A percentile compares a stretch with the other conserved stretches of the same genome.
Evolutionary conservation across 2,797 vertebrate genomes (phyloP).

Genomic region (Schizothorax lantsangensis): DNA sequence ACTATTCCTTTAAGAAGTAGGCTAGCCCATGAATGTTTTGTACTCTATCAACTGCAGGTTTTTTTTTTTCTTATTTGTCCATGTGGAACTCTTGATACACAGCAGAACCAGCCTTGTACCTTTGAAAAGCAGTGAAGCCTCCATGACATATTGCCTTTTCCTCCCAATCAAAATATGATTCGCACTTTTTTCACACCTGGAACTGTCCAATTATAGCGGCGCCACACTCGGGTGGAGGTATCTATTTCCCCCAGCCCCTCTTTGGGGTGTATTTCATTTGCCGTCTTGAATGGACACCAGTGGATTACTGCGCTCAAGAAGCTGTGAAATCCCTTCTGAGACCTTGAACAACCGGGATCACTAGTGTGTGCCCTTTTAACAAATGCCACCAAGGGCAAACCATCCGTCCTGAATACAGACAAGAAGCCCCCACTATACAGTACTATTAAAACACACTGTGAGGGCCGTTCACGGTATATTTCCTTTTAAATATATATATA

Average conservation of each 20-base stretch:
- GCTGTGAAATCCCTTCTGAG: conserved; percentile 79
- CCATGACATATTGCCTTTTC: conserved; percentile 45
- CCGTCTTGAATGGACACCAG: conserved; percentile 75
- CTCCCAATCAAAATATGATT: conserved; percentile 43
- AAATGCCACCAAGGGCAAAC: conserved; percentile 66
- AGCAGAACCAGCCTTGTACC: conserved; percentile 25
- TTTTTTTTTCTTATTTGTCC: background rate
- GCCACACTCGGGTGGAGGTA: conserved; percentile 56
- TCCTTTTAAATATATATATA: background rate
- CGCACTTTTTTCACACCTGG: conserved; percentile 46
- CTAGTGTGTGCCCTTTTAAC: conserved; percentile 69
- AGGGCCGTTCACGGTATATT: background rate
- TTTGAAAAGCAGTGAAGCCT: conserved; percentile 28
- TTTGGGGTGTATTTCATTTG: conserved; percentile 74
- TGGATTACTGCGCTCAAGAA: conserved; percentile 78
- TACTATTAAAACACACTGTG: conserved; percentile 25
- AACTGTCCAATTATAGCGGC: conserved; percentile 34
- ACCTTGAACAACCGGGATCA: conserved; percentile 74
- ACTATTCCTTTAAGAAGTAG: background rate
- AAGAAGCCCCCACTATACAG: conserved; percentile 16
- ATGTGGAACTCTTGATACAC: conserved; percentile 28
- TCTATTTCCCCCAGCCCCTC: conserved; percentile 67
- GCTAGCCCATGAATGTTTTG: background rate
- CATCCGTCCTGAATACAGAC: conserved; percentile 71
- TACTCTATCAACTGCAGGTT: background rate